Evolutionary conservation across 2,113 vertebrate genomes (phyloP).

Genomic region (Prinia subflava): DNA sequence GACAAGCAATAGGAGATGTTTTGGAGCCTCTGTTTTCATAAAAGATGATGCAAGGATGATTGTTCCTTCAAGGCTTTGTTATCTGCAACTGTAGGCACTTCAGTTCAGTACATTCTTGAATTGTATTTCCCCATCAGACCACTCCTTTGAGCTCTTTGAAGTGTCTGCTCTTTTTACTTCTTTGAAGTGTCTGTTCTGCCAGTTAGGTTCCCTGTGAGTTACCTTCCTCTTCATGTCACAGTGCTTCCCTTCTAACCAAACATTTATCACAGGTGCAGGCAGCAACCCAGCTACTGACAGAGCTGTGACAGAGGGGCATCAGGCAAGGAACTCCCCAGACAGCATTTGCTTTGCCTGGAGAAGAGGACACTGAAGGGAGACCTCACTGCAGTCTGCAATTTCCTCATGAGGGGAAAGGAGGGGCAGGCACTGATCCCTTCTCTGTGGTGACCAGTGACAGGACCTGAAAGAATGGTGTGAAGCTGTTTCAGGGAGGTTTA

Average conservation of each 20-base stretch:
- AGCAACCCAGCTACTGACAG: background rate
- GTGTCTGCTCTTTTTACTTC: background rate
- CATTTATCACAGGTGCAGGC: background rate
- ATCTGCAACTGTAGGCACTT: background rate
- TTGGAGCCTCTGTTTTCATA: background rate
- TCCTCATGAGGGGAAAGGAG: background rate
- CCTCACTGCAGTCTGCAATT: rapidly evolving
- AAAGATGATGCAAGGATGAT: background rate
- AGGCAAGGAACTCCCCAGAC: background rate
- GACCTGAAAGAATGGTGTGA: rapidly evolving
- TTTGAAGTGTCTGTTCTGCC: background rate
- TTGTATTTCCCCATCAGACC: background rate
- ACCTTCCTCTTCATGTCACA: background rate
- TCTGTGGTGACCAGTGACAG: background rate
- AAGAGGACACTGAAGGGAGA: background rate
- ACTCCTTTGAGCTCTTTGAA: background rate
- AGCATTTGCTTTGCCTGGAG: background rate
- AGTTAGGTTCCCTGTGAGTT: background rate
- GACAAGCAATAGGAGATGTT: background rate
- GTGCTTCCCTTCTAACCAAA: background rate
- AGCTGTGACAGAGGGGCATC: background rate
- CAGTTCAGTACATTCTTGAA: background rate
- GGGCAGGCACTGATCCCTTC: background rate
- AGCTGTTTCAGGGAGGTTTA: background rate
- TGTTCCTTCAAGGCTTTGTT: background rate